Evolutionary conservation across 2,113 vertebrate species (phyloP).

Genomic region (Gobiocypris rarus): DNA sequence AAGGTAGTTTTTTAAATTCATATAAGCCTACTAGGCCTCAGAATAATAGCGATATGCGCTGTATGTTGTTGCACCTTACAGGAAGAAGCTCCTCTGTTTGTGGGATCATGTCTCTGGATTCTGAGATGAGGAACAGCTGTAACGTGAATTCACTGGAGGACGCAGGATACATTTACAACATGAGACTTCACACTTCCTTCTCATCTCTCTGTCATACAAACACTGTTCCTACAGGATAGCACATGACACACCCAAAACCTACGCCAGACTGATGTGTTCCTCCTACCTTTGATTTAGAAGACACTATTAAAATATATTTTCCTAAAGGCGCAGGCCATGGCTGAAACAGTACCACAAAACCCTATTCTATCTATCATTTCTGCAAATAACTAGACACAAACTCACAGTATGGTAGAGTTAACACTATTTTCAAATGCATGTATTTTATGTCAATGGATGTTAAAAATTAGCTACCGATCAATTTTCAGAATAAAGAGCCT

Average conservation of each 20-base stretch:
- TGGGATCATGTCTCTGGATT: neutral
- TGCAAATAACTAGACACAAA: too few relatives aligned
- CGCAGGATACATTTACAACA: neutral
- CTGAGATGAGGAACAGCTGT: constrained; percentile 1
- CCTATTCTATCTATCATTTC: too few relatives aligned
- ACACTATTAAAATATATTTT: neutral
- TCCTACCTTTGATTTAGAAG: neutral
- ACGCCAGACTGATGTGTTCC: neutral
- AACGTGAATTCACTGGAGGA: neutral
- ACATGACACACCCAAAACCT: neutral
- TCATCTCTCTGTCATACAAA: neutral
- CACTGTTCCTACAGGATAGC: neutral
- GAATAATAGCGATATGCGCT: neutral
- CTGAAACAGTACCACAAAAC: neutral
- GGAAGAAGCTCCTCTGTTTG: neutral
- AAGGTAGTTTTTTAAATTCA: too few relatives aligned
- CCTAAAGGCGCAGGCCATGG: neutral
- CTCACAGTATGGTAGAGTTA: too few relatives aligned
- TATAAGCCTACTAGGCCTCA: too few relatives aligned
- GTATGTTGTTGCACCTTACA: constrained; percentile 23
- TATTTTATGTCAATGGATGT: neutral
- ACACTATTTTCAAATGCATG: neutral
- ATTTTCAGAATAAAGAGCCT: constrained; percentile 16
- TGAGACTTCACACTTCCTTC: neutral
- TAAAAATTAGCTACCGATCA: neutral